phyloP scores from a whole-genome alignment of 1,140 invertebrate genomes.

The Meloidogyne hapla region DNA sequence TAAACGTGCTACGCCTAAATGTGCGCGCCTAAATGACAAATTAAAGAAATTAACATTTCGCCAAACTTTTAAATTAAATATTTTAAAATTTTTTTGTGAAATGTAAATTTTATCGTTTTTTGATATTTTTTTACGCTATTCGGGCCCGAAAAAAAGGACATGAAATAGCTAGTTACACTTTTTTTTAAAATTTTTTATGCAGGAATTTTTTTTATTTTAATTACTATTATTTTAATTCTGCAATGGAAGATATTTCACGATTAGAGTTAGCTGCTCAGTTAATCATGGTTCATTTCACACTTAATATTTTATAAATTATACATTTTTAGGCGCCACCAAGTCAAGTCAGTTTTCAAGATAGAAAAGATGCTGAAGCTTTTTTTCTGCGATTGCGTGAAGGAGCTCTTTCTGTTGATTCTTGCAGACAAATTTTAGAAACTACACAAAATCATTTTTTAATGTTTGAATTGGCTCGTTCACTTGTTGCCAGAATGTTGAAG shows the following conservation, averaged over 20 bases:
- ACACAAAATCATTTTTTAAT: slow-evolving; percentile 37
- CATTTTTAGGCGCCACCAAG: slow-evolving; percentile 33
- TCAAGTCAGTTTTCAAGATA: slow-evolving; percentile 28
- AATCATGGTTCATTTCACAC: slow-evolving; percentile 27
- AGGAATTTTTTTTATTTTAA: too few relatives aligned
- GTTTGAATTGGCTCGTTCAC: slow-evolving; percentile 31
- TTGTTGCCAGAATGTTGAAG: slow-evolving; percentile 28
- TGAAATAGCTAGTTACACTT: too few relatives aligned
- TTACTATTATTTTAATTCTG: not conserved
- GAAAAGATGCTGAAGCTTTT: slow-evolving; percentile 32
- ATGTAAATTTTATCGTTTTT: too few relatives aligned
- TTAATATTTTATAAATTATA: not conserved
- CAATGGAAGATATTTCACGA: slow-evolving; percentile 25
- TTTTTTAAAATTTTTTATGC: too few relatives aligned
- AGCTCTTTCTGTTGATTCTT: slow-evolving; percentile 27
- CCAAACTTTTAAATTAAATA: too few relatives aligned
- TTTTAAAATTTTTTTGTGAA: too few relatives aligned
- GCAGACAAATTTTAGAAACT: slow-evolving; percentile 32
- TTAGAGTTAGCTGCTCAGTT: slow-evolving; percentile 35
- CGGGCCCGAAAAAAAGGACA: too few relatives aligned
- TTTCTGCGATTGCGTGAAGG: slow-evolving; percentile 28
- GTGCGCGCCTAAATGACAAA: too few relatives aligned
- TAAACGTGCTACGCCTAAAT: too few relatives aligned
- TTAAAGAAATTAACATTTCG: too few relatives aligned
- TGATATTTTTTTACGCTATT: too few relatives aligned